phyloP scores from a whole-genome alignment of 1,140 invertebrate genomes.

The Lethocerus indicus region DNA sequence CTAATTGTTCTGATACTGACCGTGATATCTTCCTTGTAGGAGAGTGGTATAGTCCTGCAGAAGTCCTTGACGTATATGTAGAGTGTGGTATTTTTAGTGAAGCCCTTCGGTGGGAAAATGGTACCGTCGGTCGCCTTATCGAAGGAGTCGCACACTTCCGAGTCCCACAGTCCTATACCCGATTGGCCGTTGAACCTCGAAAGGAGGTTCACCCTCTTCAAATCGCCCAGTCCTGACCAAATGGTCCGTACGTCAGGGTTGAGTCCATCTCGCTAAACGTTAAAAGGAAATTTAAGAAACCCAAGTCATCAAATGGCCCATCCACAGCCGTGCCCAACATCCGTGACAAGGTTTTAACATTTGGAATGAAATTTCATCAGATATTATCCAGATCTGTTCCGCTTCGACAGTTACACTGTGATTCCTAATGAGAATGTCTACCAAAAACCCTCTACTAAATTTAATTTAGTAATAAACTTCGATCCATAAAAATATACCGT shows the following conservation, averaged over 20 bases:
- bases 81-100: neutral
- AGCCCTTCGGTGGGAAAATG: constrained; percentile 1
- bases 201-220: neutral
- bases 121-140: constrained; percentile 6
- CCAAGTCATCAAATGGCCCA: too few relatives aligned
- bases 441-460: too few relatives aligned
- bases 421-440: too few relatives aligned
- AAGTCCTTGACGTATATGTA: neutral
- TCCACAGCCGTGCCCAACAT: too few relatives aligned
- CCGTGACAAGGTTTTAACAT: too few relatives aligned
- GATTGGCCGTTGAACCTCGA: neutral
- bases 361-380: too few relatives aligned
- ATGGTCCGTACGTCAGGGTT: constrained; percentile 1
- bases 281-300: too few relatives aligned
- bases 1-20: neutral
- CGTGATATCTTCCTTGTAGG: neutral
- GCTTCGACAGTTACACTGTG: too few relatives aligned
- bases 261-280: constrained; percentile 2
- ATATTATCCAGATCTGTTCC: too few relatives aligned
- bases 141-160: neutral
- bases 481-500: too few relatives aligned
- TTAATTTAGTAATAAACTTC: too few relatives aligned
- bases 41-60: constrained; percentile 3
- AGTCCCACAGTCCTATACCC: neutral
- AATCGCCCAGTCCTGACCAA: constrained; percentile 1